Conservation (phyloP, 2,888 invertebrate genomes). For the Ceratothoa steindachneri region DNA sequence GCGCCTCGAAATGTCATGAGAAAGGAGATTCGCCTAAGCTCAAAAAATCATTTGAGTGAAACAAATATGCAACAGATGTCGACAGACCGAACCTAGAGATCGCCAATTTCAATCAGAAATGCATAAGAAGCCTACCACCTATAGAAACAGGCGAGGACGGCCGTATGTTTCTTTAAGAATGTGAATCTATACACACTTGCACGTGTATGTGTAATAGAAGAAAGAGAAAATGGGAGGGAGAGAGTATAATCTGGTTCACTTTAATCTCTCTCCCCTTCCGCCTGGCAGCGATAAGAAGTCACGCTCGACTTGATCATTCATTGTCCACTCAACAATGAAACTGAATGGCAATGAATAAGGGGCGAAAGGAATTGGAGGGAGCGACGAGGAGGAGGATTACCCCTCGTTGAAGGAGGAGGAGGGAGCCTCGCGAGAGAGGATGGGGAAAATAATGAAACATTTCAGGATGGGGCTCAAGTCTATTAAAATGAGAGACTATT, state of each 20-base stretch:
- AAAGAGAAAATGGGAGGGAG: neutral
- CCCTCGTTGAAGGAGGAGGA: neutral
- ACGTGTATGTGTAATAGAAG: neutral
- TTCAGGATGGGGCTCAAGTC: neutral
- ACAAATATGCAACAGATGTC: too few species aligned
- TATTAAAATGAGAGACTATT: too few species aligned
- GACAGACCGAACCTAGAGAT: too few species aligned
- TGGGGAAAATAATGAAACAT: neutral
- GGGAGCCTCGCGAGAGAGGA: neutral
- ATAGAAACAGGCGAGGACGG: too few species aligned
- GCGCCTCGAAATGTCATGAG: too few species aligned
- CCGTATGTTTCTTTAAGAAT: too few species aligned
- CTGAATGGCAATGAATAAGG: neutral
- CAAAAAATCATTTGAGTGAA: too few species aligned
- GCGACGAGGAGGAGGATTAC: neutral
- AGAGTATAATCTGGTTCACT: neutral
- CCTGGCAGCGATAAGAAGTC: neutral
- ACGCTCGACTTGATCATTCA: neutral
- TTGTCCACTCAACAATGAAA: neutral
- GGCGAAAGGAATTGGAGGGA: neutral
- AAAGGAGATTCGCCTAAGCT: too few species aligned
- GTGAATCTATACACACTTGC: too few species aligned
- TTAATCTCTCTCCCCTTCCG: neutral
- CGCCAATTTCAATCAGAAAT: too few species aligned
- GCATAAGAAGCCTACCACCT: too few species aligned